phyloP scores from a whole-genome alignment of 1,140 invertebrate genomes.

The Pemphigus obesinymphae region DNA sequence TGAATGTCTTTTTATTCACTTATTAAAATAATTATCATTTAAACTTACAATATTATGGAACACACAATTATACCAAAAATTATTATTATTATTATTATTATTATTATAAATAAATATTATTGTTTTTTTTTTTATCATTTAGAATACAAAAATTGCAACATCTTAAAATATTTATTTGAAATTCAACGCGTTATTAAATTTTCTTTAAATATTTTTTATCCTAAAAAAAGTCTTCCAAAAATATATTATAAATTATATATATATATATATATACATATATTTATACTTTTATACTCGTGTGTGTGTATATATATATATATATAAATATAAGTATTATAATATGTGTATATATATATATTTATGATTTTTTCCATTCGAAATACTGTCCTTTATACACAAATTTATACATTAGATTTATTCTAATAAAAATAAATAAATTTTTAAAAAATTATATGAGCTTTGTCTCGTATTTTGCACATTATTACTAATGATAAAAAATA shows the following conservation, averaged over 20 bases:
- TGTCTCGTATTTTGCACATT: neutral
- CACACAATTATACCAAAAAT: constrained; percentile 39
- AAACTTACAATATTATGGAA: constrained; percentile 24
- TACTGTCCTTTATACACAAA: constrained; percentile 27
- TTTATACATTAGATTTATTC: constrained; percentile 30
- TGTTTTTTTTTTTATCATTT: constrained; percentile 8
- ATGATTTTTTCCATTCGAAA: constrained; percentile 17
- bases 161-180: constrained; percentile 42
- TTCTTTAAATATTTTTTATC: constrained; percentile 18
- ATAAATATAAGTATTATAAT: neutral
- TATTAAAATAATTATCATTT: constrained; percentile 27
- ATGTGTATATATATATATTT: neutral
- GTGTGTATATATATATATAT: neutral
- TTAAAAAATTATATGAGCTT: neutral
- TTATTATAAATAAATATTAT: constrained; percentile 11
- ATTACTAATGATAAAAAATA: constrained; percentile 10
- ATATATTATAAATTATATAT: neutral
- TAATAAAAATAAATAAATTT: constrained; percentile 22
- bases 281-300: no score
- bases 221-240: constrained; percentile 40
- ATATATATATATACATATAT: no score
- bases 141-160: constrained; percentile 41
- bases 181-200: constrained; percentile 36
- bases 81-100: no score
- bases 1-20: neutral